A percentile compares a stretch with the other conserved stretches of the same genome.
Conservation (phyloP, 2,113 vertebrate species). For the Leptodactylus fuscus region DNA sequence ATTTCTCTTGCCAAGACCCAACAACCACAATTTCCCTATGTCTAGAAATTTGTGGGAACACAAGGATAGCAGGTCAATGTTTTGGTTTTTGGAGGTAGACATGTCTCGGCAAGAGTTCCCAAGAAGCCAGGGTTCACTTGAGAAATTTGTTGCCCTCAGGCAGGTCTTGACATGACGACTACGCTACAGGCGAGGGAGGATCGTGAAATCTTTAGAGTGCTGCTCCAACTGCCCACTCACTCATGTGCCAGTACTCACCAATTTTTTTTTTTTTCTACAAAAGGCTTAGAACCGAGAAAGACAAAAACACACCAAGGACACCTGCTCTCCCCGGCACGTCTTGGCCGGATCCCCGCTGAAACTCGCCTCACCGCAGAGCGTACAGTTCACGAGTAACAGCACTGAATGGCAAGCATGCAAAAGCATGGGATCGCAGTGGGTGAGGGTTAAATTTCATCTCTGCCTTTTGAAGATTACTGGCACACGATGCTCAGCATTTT, state of each 20-base stretch:
- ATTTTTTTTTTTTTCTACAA: slow-evolving; percentile 81
- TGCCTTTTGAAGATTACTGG: slow-evolving; percentile 99
- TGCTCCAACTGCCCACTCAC: slow-evolving; percentile 83
- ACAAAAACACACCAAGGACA: slow-evolving; percentile 68
- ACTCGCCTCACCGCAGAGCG: slow-evolving; percentile 76
- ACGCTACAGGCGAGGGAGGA: slow-evolving; percentile 97
- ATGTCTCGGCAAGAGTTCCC: slow-evolving; percentile 95
- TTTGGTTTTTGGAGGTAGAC: slow-evolving; percentile 37
- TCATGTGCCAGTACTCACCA: slow-evolving; percentile 99
- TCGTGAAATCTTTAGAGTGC: slow-evolving; percentile 80
- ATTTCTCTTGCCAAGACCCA: slow-evolving; percentile 99
- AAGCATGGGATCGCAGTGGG: slow-evolving; percentile 78
- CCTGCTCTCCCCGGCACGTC: slow-evolving; percentile 93
- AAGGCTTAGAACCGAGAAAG: slow-evolving; percentile 81
- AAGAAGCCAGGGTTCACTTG: slow-evolving; percentile 98
- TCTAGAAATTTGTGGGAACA: background rate
- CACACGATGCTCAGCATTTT: slow-evolving; percentile 89
- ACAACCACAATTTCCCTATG: slow-evolving; percentile 77
- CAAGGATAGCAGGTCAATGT: background rate
- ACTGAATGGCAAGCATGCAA: slow-evolving; percentile 92
- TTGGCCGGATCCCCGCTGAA: slow-evolving; percentile 83
- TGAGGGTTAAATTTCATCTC: slow-evolving; percentile 82
- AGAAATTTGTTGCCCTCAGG: slow-evolving; percentile 92
- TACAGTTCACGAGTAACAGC: slow-evolving; percentile 74
- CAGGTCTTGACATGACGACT: slow-evolving; percentile 99